Conservation (phyloP, 92 coral and sea anemone species). For the Epizoanthus scotinus region DNA sequence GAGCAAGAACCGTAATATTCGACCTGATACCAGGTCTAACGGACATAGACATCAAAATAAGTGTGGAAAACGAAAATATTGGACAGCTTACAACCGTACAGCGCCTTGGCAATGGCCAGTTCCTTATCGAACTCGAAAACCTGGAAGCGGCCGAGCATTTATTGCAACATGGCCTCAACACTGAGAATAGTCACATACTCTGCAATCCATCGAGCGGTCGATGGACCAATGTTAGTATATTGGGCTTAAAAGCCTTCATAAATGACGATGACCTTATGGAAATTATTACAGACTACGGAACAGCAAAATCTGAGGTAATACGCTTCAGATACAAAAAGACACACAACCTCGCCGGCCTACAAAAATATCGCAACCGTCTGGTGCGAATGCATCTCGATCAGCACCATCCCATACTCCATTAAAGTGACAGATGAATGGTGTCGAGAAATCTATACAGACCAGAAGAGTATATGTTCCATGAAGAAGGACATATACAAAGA, state of each 20-base stretch:
- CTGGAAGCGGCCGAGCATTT: no score
- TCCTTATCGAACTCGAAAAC: no score
- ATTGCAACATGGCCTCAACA: no score
- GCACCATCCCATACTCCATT: slow-evolving; percentile 4
- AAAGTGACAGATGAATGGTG: slow-evolving; percentile 19
- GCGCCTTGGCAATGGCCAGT: no score
- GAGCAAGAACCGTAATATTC: no score
- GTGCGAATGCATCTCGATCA: slow-evolving; percentile 32
- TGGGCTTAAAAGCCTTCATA: slow-evolving; percentile 29
- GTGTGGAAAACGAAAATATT: no score
- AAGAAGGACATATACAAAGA: neutral
- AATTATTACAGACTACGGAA: neutral
- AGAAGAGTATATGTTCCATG: slow-evolving; percentile 6
- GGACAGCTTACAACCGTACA: no score
- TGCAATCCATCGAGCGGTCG: no score
- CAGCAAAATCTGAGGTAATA: slow-evolving; percentile 30
- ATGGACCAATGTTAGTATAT: slow-evolving; percentile 8
- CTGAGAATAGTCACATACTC: no score
- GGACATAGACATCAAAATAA: no score
- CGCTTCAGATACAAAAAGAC: slow-evolving; percentile 37
- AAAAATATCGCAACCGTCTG: slow-evolving; percentile 46
- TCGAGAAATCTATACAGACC: neutral
- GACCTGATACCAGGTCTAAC: no score
- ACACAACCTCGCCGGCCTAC: slow-evolving; percentile 41
- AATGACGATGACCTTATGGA: neutral